A percentile compares a stretch with the other conserved stretches of the same genome.
These are phyloP conservation scores for Caenorhabditis virilis DNA, from an alignment of 2,888 invertebrate species.

Conservation along the genomic window DNA sequence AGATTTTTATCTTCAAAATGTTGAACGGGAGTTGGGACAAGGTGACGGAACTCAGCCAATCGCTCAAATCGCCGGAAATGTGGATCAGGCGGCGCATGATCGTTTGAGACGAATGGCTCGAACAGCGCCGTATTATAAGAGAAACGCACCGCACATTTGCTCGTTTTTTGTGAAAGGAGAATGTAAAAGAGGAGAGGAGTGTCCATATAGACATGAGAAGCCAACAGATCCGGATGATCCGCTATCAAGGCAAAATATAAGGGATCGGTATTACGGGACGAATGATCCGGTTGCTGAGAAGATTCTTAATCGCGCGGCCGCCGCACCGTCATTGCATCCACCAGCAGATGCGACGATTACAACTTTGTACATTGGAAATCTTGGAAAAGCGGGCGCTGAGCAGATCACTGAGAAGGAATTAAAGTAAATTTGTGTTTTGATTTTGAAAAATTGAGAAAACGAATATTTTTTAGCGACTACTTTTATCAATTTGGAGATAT, in stretches of 20 bases:
- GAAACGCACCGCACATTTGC: constrained; percentile 92
- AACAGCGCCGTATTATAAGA: constrained; percentile 90
- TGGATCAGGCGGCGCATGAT: constrained; percentile 44
- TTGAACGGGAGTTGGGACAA: constrained; percentile 68
- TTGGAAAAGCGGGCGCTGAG: constrained; percentile 76
- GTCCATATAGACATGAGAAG: constrained; percentile 92
- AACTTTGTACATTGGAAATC: constrained; percentile 93
- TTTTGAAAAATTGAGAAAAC: not conserved
- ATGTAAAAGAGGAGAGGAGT: constrained; percentile 92
- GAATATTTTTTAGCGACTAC: constrained; percentile 77
- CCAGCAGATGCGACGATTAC: constrained; percentile 95
- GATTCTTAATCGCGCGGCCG: constrained; percentile 80
- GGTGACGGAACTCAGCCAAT: constrained; percentile 71
- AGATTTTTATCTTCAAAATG: constrained; percentile 72
- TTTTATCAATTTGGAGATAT: constrained; percentile 99
- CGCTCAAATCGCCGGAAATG: constrained; percentile 71
- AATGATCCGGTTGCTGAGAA: constrained; percentile 96
- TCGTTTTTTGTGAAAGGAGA: constrained; percentile 99
- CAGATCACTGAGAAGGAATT: constrained; percentile 86
- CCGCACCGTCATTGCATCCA: constrained; percentile 87
- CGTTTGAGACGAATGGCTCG: constrained; percentile 75
- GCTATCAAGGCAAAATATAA: constrained; percentile 91
- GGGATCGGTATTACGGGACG: constrained; percentile 88
- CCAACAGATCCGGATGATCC: constrained; percentile 97
- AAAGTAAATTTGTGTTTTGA: constrained; percentile 34